Percentiles rank a stretch among this genome's conserved stretches.
Evolutionary conservation across 2,888 invertebrate species (phyloP).

Genomic region (Coleophora flavipennella): DNA sequence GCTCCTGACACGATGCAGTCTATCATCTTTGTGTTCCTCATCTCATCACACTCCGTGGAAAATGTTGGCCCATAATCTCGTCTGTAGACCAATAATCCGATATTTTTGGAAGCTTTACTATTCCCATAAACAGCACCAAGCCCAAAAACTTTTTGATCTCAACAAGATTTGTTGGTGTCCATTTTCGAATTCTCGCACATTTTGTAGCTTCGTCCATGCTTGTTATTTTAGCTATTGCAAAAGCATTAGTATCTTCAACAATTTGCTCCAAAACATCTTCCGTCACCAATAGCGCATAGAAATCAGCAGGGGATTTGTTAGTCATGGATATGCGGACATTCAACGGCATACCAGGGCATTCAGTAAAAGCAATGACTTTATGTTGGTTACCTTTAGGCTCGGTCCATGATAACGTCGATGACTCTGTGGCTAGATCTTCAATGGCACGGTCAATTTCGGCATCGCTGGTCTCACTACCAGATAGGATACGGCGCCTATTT

Average conservation of each 20-base stretch:
- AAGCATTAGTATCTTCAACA: background rate
- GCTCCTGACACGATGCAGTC: slow-evolving; percentile 10
- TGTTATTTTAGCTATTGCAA: background rate
- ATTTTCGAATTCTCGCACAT: background rate
- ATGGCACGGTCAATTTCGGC: too few relatives aligned
- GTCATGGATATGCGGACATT: background rate
- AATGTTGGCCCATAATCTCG: slow-evolving; percentile 17
- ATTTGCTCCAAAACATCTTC: background rate
- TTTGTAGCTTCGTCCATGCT: background rate
- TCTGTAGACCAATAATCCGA: slow-evolving; percentile 25
- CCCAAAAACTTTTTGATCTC: slow-evolving; percentile 27
- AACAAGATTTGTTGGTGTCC: background rate
- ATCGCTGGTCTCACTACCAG: too few relatives aligned
- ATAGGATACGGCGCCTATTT: too few relatives aligned
- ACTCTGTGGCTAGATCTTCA: too few relatives aligned
- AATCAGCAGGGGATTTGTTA: too few relatives aligned
- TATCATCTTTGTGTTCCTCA: too few relatives aligned
- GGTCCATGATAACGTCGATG: too few relatives aligned
- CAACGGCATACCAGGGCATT: background rate
- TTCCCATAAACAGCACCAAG: slow-evolving; percentile 27
- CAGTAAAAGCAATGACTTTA: background rate
- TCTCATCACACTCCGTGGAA: slow-evolving; percentile 21
- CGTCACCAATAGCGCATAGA: background rate
- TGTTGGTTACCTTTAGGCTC: background rate
- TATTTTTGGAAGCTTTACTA: slow-evolving; percentile 24